Percentiles rank a stretch among this genome's conserved stretches.
phyloP scores from a whole-genome alignment of 2,888 invertebrate genomes.

The Ischnus inquisitorius region DNA sequence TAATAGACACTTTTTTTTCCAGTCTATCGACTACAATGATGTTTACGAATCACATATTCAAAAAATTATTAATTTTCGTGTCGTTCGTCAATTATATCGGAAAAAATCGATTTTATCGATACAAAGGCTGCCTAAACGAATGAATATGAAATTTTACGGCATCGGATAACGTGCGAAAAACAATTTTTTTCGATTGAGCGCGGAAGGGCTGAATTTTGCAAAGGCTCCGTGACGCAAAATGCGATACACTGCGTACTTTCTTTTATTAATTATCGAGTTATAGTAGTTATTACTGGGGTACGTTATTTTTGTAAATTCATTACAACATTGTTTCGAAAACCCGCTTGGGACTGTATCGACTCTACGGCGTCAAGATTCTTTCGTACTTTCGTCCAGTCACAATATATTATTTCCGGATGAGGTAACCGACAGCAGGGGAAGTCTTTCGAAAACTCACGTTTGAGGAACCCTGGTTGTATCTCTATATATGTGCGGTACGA shows the following conservation, averaged over 20 bases:
- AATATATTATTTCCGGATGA: conserved; percentile 6
- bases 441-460: conserved; percentile 20
- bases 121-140: too few relatives aligned
- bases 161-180: too few relatives aligned
- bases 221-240: too few relatives aligned
- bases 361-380: not conserved
- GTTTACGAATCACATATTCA: too few relatives aligned
- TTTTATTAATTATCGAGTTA: not conserved
- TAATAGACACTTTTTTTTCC: too few relatives aligned
- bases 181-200: too few relatives aligned
- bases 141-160: too few relatives aligned
- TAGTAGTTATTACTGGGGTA: not conserved
- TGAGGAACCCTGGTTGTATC: not conserved
- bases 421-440: not conserved
- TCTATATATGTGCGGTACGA: not conserved
- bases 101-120: too few relatives aligned
- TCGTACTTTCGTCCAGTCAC: conserved; percentile 18
- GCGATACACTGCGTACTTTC: not conserved
- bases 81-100: too few relatives aligned
- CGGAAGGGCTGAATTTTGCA: too few relatives aligned
- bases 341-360: not conserved
- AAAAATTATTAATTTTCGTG: too few relatives aligned
- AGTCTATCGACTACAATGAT: too few relatives aligned
- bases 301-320: not conserved
- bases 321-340: not conserved